phyloP scores from a whole-genome alignment of 1,140 invertebrate species.

The Philotrypesis tridentata region DNA sequence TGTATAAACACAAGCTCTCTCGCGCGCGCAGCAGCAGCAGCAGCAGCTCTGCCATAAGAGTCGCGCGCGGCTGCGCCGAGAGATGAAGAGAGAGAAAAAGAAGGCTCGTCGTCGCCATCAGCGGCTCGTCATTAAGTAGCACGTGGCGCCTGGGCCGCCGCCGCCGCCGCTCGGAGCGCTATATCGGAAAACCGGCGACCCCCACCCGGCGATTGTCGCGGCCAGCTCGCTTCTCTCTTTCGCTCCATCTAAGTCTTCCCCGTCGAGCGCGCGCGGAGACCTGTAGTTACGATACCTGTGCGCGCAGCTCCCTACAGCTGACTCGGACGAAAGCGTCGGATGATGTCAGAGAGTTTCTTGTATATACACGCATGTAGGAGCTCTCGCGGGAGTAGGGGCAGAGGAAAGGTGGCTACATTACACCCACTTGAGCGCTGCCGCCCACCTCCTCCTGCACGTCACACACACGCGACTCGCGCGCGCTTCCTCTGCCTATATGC shows the following conservation, averaged over 20 bases:
- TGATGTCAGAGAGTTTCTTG: slow-evolving; percentile 68
- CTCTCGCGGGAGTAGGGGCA: background rate
- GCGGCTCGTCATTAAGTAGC: background rate
- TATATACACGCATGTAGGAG: no score
- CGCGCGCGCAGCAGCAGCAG: no score
- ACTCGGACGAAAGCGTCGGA: slow-evolving; percentile 58
- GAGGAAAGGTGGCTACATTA: slow-evolving; percentile 32
- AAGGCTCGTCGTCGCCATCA: background rate
- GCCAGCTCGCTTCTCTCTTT: slow-evolving; percentile 61
- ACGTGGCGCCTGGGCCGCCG: background rate
- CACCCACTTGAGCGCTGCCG: slow-evolving; percentile 59
- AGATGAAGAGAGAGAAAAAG: background rate
- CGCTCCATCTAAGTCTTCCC: slow-evolving; percentile 73
- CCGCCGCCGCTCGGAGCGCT: background rate
- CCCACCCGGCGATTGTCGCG: background rate
- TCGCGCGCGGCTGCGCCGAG: background rate
- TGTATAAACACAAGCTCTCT: background rate
- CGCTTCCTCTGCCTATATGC: background rate
- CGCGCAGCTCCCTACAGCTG: slow-evolving; percentile 68
- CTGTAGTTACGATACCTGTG: background rate
- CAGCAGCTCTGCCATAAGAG: background rate
- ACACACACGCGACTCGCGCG: background rate
- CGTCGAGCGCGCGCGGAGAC: background rate
- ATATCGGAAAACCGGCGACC: background rate
- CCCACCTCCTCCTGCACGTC: slow-evolving; percentile 6